Evolutionary conservation across 1,140 invertebrate species (phyloP).

Genomic region (Wiebesia pumilae): DNA sequence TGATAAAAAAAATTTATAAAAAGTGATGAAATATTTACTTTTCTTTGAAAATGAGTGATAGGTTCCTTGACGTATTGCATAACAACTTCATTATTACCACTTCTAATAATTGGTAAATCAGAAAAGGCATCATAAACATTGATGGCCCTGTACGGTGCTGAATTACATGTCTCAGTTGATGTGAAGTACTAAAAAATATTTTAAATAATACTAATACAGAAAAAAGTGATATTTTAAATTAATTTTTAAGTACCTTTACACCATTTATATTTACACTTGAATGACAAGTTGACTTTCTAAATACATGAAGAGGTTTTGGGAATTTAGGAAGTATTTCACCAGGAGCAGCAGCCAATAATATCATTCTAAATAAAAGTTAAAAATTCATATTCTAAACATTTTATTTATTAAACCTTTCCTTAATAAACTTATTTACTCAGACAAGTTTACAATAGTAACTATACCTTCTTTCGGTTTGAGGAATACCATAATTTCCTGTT

Average conservation of each 20-base stretch:
- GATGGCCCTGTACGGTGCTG: constrained; percentile 83
- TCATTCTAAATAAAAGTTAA: constrained; percentile 74
- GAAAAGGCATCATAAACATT: constrained; percentile 88
- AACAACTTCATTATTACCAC: constrained; percentile 82
- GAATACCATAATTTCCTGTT: constrained; percentile 90
- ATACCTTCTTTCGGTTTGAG: constrained; percentile 85
- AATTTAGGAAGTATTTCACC: constrained; percentile 85
- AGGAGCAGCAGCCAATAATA: constrained; percentile 89
- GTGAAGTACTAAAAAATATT: constrained; percentile 63
- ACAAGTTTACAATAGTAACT: constrained; percentile 2
- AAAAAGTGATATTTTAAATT: background rate
- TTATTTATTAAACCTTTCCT: too few relatives aligned
- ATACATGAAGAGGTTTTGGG: constrained; percentile 88
- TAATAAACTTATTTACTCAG: too few relatives aligned
- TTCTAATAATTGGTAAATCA: constrained; percentile 85
- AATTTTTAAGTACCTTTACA: constrained; percentile 71
- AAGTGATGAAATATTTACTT: constrained; percentile 72
- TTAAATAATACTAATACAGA: background rate
- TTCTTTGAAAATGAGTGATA: constrained; percentile 84
- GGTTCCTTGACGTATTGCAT: constrained; percentile 84
- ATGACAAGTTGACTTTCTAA: constrained; percentile 82
- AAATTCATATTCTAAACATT: background rate
- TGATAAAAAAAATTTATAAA: too few relatives aligned
- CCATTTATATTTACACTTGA: constrained; percentile 84
- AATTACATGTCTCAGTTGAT: constrained; percentile 76